Evolutionary conservation across 2,888 invertebrate species (phyloP), one percentile per base, ranked within the genome.

Genomic region (Drosophila vallismaia): DNA sequence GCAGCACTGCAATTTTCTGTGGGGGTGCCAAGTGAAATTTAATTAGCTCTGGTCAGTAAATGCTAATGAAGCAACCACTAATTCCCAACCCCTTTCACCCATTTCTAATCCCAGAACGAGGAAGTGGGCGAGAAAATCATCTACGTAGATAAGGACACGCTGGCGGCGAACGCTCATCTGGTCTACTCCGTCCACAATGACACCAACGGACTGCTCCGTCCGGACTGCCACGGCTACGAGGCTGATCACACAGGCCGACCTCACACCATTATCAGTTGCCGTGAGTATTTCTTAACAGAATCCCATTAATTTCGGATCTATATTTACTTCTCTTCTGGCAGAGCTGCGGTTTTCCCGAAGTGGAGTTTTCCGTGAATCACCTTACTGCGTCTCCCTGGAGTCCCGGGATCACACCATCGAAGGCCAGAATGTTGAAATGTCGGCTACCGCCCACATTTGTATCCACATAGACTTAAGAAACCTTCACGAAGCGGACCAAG

Each of bases 351-450:
- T 91, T 69, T 72, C 89, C 3, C 86, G 91, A 2, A 87, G 78
- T 63, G 91, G 92, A 3, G 81, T 91, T 42, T 77, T 92, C 8
- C 83, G 88, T 3, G 75, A 80, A 33, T 75, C 86, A 24, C 93
- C 92, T 2, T 94, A 94, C 82, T 92, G 92, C 56, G 92, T 94
- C 38, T 86, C 91, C 0, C 88, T 94, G 44, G 92, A 93, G 79
- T 92, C 94, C 4, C 92, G 90, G 24, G 94, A 94, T 78, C 92
- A 92, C 69, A 92, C 93, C 10, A 88, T 93, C 14, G 83, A 92
- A 2, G 29, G 29, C 8, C 44, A 9, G 0, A 75, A 68, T 38
- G 74, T 75, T 4, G 38, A 60, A 4, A 78, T 79, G 40, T 76
- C 83, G 89, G 78, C 89, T 71, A 77, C 92, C 86, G 77, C 92